These are phyloP conservation scores for Smittia aterrima DNA, from an alignment of 2,888 invertebrate species.

Conservation along the genomic window DNA sequence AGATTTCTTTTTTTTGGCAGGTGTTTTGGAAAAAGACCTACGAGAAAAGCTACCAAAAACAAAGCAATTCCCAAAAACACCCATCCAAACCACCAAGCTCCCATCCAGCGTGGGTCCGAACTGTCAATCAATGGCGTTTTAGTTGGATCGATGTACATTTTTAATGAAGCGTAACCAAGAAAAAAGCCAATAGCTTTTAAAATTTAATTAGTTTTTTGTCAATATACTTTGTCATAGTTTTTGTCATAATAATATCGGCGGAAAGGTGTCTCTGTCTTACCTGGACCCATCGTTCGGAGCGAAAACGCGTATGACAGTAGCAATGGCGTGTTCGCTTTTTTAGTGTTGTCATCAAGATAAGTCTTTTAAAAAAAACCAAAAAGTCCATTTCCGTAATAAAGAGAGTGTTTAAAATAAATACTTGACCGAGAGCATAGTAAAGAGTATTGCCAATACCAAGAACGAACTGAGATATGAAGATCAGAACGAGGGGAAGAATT, in stretches of 20 bases:
- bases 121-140: conserved; percentile 61
- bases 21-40: conserved; percentile 64
- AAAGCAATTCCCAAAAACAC: conserved; percentile 57
- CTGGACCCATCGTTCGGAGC: conserved; percentile 50
- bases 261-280: no score
- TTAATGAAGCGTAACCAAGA: conserved; percentile 56
- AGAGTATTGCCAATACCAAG: conserved; percentile 66
- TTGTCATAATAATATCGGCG: no score
- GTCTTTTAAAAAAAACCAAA: no score
- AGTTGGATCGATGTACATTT: conserved; percentile 60
- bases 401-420: no score
- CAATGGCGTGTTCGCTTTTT: conserved; percentile 63
- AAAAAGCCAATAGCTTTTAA: conserved; percentile 62
- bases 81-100: conserved; percentile 75
- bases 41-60: conserved; percentile 60
- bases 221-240: no score
- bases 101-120: conserved; percentile 65
- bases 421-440: conserved; percentile 65
- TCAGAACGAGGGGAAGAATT: conserved; percentile 59
- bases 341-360: conserved; percentile 67
- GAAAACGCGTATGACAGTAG: conserved; percentile 56
- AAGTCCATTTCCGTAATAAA: no score
- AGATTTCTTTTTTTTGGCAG: conserved; percentile 52
- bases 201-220: no score
- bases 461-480: conserved; percentile 67